These are phyloP conservation scores for Idaea aversata DNA, from an alignment of 2,888 invertebrate genomes.

Conservation along the genomic window DNA sequence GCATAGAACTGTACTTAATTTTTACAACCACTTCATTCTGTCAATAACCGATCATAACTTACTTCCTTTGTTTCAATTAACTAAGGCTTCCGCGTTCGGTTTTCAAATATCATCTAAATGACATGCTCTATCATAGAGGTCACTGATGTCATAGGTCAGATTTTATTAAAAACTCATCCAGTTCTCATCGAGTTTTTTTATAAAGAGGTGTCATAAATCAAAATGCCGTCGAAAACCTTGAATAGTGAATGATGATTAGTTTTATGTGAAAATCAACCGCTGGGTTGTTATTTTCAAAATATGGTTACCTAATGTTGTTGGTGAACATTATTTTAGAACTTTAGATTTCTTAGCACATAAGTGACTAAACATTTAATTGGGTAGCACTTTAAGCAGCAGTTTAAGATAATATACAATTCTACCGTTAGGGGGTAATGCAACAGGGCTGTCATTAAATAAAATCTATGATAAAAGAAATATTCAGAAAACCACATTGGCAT, in stretches of 20 bases:
- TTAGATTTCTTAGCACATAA: no score
- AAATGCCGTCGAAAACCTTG: not conserved
- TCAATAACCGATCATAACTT: not conserved
- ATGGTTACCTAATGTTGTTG: conserved; percentile 1
- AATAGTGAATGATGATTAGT: not conserved
- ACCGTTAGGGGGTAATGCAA: no score
- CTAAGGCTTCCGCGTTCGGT: not conserved
- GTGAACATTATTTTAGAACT: not conserved
- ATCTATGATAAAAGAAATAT: no score
- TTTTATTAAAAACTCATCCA: conserved; percentile 1
- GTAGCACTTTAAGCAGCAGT: no score
- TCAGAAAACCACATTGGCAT: not conserved
- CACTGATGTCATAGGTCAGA: not conserved
- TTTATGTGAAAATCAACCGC: conserved; percentile 1
- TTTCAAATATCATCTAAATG: not conserved
- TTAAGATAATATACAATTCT: no score
- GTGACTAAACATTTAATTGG: not conserved
- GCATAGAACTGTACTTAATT: not conserved
- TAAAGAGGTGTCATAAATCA: conserved; percentile 1
- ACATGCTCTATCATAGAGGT: not conserved
- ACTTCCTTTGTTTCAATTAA: not conserved
- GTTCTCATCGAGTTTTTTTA: not conserved
- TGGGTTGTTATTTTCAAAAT: conserved; percentile 9
- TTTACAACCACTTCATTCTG: not conserved
- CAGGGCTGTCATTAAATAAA: no score